Base-by-base conservation (phyloP, 2,888 invertebrate species). In the Nycteola revayana region DNA sequence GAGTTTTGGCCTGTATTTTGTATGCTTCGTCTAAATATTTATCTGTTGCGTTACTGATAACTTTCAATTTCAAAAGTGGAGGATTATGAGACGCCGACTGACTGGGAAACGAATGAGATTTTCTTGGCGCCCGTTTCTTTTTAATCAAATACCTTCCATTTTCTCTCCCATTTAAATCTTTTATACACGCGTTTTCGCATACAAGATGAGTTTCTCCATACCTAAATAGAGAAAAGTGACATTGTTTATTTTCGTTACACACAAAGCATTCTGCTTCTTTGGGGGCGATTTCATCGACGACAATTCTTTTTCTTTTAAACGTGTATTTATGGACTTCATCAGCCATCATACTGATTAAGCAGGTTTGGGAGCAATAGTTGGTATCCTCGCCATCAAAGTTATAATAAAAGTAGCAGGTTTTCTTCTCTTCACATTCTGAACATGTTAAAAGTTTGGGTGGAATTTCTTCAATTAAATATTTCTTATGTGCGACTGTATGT, bases 141-240 rank as follows among this genome's bases (percentile, higher is more conserved):
- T 66, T 78, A 3, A 84, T 59, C 20, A 63, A 73, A 56, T 77
- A 90, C 55, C 81, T 60, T 7, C 82, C 81, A 22, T 75, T 71
- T 60, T 87, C 85, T 56, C 52, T 68, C 45, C 30, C 39, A 24
- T 88, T 88, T 18, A 87, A 87, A 6, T 83, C 70, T 28, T 90
- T 90, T 14, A 93, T 79, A 55, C 94, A 94, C 31, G 65, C 59
- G 25, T 90, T 88, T 17, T 88, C 87, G 56, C 93, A 94, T 22
- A 93, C 73, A 40, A 82, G 75, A 31, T 74, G 75, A 0, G 60
- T 60, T 6, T 87, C 79, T 8, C 91, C 91, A 27, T 91, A 91
- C 27, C 90, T 81, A 24, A 74, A 58, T 32, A 91, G 72, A n/a
- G 68, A 61, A 44, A 77, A 91, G 49, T 65, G 72, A 70, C 89